Evolutionary conservation across 2,113 vertebrate genomes (phyloP), one percentile per base, ranked within the genome.

Genomic region (Neolamprologus longior): DNA sequence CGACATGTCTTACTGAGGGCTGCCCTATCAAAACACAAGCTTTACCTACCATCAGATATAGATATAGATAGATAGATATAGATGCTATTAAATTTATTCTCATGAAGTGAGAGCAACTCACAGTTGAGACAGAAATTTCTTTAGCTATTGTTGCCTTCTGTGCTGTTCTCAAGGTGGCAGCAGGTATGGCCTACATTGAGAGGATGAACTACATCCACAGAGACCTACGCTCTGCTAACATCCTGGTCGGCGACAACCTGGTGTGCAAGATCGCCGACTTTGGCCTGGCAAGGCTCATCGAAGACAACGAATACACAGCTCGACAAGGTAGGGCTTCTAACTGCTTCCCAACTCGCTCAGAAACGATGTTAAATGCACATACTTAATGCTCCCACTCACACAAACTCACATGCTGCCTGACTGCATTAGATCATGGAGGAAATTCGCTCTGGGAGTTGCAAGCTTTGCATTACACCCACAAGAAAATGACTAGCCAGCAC

Each of bases 131-230:
- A 78, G 71, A 28, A 31, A 7, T 47, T 50, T 31, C n/a, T 31
- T 50, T 28, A 50, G 9, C 42, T 50, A 50, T 19, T 12, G 28
- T 31, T n/a, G 17, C 3, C 14, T 47, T 66, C 17, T 91, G 45
- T 76, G 54, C 35, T 90, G 31, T 87, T 45, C 7, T 6, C 0
- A 95, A 98, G 98, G 97, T 98, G 92, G 97, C 98, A 2, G 98
- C 95, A 6, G 98, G 98, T 19, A 99, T 99, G 99, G 99, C 99
- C 6, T 99, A 99, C 95, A 99, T 99, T 1, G 99, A 99, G 95
- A 96, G 98, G 84, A 99, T 99, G 99, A 99, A 99, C 95, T 99
- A 99, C 80, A 99, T 99, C 91, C 99, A 99, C 96, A 96, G 99
- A 94, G 99, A 99, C 66, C 96, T 99, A 89, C 96, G 99, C 26